Evolutionary conservation across 2,113 vertebrate species (phyloP).

Genomic region (Ramphastos sulfuratus): DNA sequence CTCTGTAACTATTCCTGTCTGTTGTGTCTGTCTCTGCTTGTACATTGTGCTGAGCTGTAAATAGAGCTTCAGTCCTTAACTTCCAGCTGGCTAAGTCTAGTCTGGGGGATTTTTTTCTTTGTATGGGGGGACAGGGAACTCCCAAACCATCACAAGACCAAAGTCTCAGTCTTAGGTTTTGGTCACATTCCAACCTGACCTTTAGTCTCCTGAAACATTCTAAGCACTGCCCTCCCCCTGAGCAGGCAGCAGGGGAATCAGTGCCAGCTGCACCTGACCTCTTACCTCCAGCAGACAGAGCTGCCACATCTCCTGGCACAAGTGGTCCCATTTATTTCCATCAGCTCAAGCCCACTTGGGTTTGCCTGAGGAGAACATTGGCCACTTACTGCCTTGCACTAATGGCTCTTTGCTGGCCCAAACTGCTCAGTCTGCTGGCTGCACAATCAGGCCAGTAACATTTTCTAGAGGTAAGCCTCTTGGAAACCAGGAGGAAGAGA

Average conservation of each 20-base stretch:
- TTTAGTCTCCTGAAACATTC: neutral
- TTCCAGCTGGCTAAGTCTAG: no score
- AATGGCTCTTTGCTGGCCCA: slow-evolving; percentile 38
- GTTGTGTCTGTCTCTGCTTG: no score
- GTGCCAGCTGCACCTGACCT: slow-evolving; percentile 26
- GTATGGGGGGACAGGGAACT: no score
- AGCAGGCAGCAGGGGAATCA: neutral
- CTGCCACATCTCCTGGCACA: neutral
- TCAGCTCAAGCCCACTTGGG: neutral
- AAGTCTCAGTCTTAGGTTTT: neutral
- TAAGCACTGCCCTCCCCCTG: neutral
- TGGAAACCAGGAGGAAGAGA: neutral
- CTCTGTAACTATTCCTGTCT: no score
- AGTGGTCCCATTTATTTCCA: neutral
- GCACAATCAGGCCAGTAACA: neutral
- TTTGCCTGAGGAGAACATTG: neutral
- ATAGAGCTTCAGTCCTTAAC: no score
- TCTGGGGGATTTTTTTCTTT: no score
- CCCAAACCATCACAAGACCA: neutral
- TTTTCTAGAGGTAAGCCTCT: slow-evolving; percentile 24
- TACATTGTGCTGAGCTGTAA: no score
- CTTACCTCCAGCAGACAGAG: neutral
- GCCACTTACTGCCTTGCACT: slow-evolving; percentile 24
- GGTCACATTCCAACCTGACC: neutral
- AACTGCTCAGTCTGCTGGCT: slow-evolving; percentile 18